Evolutionary conservation across 2,888 invertebrate genomes (phyloP).

Genomic region (Cylloceria caligata): DNA sequence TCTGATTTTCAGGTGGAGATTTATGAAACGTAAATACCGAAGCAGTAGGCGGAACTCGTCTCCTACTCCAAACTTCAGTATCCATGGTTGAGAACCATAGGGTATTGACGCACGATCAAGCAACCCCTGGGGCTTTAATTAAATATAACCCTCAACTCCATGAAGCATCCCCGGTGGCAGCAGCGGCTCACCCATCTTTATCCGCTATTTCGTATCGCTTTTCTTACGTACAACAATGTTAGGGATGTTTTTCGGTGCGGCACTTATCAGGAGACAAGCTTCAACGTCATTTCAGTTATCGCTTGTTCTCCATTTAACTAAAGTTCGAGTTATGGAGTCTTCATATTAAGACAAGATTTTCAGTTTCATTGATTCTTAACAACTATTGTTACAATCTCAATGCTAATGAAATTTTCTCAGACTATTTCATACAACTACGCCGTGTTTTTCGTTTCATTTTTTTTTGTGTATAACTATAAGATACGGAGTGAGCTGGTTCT

Average conservation of each 20-base stretch:
- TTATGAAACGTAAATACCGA: background rate
- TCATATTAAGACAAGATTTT: background rate
- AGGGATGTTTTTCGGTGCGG: constrained; percentile 23
- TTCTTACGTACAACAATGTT: constrained; percentile 33
- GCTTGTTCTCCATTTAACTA: background rate
- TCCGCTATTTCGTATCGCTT: constrained; percentile 34
- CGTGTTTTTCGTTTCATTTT: background rate
- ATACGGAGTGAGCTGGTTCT: background rate
- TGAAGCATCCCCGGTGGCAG: constrained; percentile 45
- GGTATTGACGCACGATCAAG: constrained; percentile 84
- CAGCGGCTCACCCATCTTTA: constrained; percentile 40
- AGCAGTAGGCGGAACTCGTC: background rate
- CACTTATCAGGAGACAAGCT: background rate
- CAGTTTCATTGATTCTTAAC: background rate
- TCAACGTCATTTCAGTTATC: background rate
- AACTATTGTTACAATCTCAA: background rate
- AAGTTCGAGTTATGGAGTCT: background rate
- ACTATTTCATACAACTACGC: background rate
- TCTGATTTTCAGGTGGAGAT: too few species aligned
- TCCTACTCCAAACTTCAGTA: constrained; percentile 6
- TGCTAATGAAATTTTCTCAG: background rate
- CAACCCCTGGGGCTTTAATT: constrained; percentile 83
- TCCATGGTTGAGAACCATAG: constrained; percentile 78
- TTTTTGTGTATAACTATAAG: background rate
- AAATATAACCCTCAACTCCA: constrained; percentile 80